Conservation (phyloP, 2,888 invertebrate species). For the Microctonus brassicae region DNA sequence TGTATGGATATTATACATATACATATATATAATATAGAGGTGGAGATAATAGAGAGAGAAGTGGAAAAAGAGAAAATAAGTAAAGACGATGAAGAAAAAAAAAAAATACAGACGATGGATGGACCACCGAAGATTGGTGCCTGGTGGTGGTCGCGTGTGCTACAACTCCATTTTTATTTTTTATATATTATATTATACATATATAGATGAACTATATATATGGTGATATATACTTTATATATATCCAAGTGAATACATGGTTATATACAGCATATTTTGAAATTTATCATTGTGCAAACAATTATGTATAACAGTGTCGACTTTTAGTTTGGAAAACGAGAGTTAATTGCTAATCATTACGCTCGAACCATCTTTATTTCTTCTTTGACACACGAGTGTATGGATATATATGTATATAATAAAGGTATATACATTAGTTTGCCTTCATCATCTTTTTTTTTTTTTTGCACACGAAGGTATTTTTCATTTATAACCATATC, state of each 20-base stretch:
- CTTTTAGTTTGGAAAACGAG: conserved; percentile 29
- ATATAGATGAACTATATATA: not conserved
- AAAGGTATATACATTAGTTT: too few relatives aligned
- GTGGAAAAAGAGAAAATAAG: conserved; percentile 20
- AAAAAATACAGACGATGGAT: conserved; percentile 33
- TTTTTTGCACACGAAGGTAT: not conserved
- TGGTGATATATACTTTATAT: not conserved
- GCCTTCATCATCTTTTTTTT: not conserved
- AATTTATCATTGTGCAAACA: conserved; percentile 21
- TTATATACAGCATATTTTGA: too few relatives aligned
- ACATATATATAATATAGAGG: conserved; percentile 5
- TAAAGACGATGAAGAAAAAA: conserved; percentile 26
- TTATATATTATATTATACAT: not conserved
- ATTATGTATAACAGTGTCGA: conserved; percentile 26
- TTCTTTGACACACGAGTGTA: too few relatives aligned
- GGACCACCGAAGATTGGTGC: conserved; percentile 37
- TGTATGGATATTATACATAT: conserved; percentile 4
- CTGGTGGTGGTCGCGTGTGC: conserved; percentile 36
- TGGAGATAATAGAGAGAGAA: conserved; percentile 36
- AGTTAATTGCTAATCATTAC: conserved; percentile 59
- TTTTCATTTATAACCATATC: conserved; percentile 1
- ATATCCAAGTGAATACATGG: too few relatives aligned
- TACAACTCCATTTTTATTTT: conserved; percentile 24
- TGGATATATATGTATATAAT: too few relatives aligned
- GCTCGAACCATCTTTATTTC: conserved; percentile 28